These are phyloP conservation scores for Drosophila testacea DNA, from an alignment of 2,888 invertebrate species.

Conservation along the genomic window DNA sequence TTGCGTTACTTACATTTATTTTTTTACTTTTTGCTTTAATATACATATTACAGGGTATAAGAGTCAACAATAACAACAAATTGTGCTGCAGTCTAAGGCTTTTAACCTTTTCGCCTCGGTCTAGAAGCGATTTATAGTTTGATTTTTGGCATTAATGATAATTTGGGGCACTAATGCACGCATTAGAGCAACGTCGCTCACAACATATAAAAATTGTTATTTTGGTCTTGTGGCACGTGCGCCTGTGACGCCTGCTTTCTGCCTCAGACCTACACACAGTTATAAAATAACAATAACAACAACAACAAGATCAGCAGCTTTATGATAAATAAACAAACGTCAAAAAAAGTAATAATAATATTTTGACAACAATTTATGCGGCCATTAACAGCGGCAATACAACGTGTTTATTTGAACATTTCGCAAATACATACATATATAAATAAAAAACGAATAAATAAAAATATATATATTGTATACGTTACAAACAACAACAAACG, in stretches of 20 bases:
- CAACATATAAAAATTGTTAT: slow-evolving; percentile 39
- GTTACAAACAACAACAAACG: slow-evolving; percentile 21
- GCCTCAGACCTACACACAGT: slow-evolving; percentile 10
- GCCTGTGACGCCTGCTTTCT: slow-evolving; percentile 44
- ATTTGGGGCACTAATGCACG: slow-evolving; percentile 61
- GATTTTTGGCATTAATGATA: slow-evolving; percentile 68
- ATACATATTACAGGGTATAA: slow-evolving; percentile 29
- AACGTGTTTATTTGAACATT: slow-evolving; percentile 78
- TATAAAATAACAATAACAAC: slow-evolving; percentile 10
- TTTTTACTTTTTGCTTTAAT: background rate
- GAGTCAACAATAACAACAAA: background rate
- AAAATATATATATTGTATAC: background rate
- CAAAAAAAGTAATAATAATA: slow-evolving; percentile 55
- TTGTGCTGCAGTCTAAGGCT: slow-evolving; percentile 48
- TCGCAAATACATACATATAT: slow-evolving; percentile 45
- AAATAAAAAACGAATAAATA: slow-evolving; percentile 12
- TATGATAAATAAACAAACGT: slow-evolving; percentile 71
- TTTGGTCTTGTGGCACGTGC: slow-evolving; percentile 63
- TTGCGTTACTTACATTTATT: too few species aligned
- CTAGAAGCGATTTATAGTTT: slow-evolving; percentile 58
- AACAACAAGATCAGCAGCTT: slow-evolving; percentile 23
- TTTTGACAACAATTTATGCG: slow-evolving; percentile 76
- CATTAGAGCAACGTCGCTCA: slow-evolving; percentile 48
- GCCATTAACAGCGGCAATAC: slow-evolving; percentile 75
- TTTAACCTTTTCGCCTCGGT: slow-evolving; percentile 67